A percentile compares a stretch with the other conserved stretches of the same genome.
These are phyloP conservation scores for Diachasma alloeum DNA, from an alignment of 1,140 invertebrate genomes.

Conservation along the genomic window DNA sequence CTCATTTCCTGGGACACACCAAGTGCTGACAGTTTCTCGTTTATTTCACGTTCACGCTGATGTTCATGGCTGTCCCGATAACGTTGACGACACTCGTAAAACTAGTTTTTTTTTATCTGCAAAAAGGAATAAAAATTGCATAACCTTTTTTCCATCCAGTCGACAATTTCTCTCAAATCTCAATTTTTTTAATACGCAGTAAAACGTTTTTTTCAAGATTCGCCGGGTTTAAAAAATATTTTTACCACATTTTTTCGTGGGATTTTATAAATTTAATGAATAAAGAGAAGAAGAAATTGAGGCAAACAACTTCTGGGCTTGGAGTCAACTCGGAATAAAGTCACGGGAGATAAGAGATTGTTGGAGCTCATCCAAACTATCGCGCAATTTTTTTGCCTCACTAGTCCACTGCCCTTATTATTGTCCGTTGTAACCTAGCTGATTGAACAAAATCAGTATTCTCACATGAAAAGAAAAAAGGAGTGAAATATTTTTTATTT, in stretches of 20 bases:
- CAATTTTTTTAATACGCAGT: neutral
- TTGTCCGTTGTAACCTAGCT: neutral
- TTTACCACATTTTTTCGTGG: neutral
- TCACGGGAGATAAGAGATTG: neutral
- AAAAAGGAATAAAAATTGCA: neutral
- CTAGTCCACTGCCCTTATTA: neutral
- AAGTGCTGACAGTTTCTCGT: conserved; percentile 6
- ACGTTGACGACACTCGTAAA: neutral
- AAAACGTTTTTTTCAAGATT: too few species aligned
- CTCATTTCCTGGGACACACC: neutral
- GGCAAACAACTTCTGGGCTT: neutral
- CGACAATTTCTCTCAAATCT: neutral
- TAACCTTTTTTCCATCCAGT: neutral
- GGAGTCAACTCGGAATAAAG: neutral
- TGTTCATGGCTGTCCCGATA: neutral
- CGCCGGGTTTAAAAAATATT: neutral
- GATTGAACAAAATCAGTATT: neutral
- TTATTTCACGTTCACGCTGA: neutral
- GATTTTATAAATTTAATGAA: neutral
- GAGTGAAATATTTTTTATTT: too few species aligned
- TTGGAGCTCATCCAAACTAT: neutral
- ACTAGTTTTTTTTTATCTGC: neutral
- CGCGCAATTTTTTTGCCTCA: neutral
- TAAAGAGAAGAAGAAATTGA: neutral
- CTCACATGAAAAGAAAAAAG: neutral